Conservation (phyloP, 2,113 vertebrate species). For the Trematomus loennbergii region DNA sequence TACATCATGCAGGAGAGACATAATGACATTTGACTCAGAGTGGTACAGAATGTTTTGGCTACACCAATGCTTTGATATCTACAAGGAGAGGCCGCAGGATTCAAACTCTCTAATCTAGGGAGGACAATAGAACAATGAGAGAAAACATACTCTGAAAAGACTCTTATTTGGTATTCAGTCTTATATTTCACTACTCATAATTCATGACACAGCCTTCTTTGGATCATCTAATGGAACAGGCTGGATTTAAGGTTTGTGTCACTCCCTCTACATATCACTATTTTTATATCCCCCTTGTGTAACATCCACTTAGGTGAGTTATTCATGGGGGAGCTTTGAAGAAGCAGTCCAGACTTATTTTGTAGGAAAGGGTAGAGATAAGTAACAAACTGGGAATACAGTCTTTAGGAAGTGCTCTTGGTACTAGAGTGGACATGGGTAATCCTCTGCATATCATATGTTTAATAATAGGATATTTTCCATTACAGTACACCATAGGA, state of each 20-base stretch:
- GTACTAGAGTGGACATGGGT: background rate
- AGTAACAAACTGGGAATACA: background rate
- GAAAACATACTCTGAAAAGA: background rate
- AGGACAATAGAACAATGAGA: background rate
- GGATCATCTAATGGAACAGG: constrained; percentile 37
- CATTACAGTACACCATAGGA: background rate
- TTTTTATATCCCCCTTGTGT: constrained; percentile 49
- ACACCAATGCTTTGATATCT: constrained; percentile 36
- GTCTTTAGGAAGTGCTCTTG: background rate
- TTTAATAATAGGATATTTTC: background rate
- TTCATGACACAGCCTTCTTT: constrained; percentile 15
- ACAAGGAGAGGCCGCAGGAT: constrained; percentile 3
- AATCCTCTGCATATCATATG: background rate
- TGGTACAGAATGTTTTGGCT: constrained; percentile 58
- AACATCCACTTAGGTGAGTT: constrained; percentile 34
- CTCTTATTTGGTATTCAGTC: background rate
- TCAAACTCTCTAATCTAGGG: background rate
- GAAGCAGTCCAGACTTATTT: constrained; percentile 1
- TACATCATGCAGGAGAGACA: constrained; percentile 41
- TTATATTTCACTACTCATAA: constrained; percentile 6
- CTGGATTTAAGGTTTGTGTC: constrained; percentile 27
- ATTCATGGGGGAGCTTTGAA: constrained; percentile 27
- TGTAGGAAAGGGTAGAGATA: background rate
- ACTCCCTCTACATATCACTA: constrained; percentile 34
- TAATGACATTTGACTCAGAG: constrained; percentile 59